Evolutionary conservation across 2,888 invertebrate species (phyloP).

Genomic region (Ichneumon xanthorius): DNA sequence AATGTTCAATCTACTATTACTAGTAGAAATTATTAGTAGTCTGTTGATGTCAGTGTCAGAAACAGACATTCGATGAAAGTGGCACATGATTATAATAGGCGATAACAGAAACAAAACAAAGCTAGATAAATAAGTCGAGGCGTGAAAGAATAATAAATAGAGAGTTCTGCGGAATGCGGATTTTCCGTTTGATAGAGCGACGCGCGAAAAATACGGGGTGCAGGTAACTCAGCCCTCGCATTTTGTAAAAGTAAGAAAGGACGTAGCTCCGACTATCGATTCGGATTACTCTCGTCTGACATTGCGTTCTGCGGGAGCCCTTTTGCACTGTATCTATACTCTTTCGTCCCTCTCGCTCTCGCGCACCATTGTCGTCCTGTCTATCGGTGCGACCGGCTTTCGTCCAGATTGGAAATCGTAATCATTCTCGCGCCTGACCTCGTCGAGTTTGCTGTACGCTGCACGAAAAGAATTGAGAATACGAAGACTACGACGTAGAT

Average conservation of each 20-base stretch:
- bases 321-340: slow-evolving; percentile 27
- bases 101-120: neutral
- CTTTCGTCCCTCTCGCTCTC: slow-evolving; percentile 19
- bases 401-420: slow-evolving; percentile 67
- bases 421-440: slow-evolving; percentile 61
- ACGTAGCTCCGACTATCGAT: slow-evolving; percentile 56
- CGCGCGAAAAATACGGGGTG: slow-evolving; percentile 19
- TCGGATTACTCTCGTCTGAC: slow-evolving; percentile 54
- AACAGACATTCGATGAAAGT: neutral
- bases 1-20: neutral
- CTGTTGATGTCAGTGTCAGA: neutral
- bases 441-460: slow-evolving; percentile 56
- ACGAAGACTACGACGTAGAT: slow-evolving; percentile 31
- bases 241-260: slow-evolving; percentile 48
- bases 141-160: neutral
- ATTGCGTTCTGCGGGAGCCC: slow-evolving; percentile 28
- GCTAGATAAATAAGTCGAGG: neutral
- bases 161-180: neutral
- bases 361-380: slow-evolving; percentile 62
- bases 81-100: neutral
- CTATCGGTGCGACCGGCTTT: slow-evolving; percentile 58
- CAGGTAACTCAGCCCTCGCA: slow-evolving; percentile 44
- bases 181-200: slow-evolving; percentile 22
- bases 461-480: slow-evolving; percentile 58
- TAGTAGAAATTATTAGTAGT: neutral